Conservation (phyloP, 2,888 invertebrate genomes). For the Allophyes oxyacanthae region DNA sequence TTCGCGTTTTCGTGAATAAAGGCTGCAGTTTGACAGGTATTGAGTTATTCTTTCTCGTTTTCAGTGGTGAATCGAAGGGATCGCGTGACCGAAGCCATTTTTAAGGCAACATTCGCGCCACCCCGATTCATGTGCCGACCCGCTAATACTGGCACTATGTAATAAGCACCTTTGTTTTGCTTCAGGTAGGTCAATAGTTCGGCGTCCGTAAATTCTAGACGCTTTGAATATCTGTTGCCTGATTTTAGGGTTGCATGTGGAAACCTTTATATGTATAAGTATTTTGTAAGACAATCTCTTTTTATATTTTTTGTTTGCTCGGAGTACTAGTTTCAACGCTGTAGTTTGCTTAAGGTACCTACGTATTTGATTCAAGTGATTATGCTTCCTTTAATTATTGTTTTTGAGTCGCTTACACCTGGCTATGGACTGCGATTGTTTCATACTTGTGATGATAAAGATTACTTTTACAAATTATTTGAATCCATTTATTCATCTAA, state of each 20-base stretch:
- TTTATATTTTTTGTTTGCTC: not conserved
- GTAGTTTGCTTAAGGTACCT: too few relatives aligned
- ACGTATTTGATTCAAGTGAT: too few relatives aligned
- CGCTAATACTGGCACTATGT: slow-evolving; percentile 58
- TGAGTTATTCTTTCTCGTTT: slow-evolving; percentile 53
- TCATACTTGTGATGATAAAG: too few relatives aligned
- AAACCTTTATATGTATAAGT: slow-evolving; percentile 7
- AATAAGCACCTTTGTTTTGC: slow-evolving; percentile 68
- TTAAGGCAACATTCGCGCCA: slow-evolving; percentile 61
- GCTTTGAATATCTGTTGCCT: slow-evolving; percentile 32
- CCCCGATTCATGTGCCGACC: slow-evolving; percentile 57
- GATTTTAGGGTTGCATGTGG: slow-evolving; percentile 16
- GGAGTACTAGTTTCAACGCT: too few relatives aligned
- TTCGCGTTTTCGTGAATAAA: slow-evolving; percentile 26
- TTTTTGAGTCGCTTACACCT: too few relatives aligned
- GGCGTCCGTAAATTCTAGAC: slow-evolving; percentile 47
- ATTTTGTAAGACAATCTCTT: not conserved
- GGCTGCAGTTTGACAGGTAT: slow-evolving; percentile 36
- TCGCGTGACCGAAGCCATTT: slow-evolving; percentile 82
- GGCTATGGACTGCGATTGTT: too few relatives aligned
- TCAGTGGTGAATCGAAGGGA: slow-evolving; percentile 67
- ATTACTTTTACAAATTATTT: too few relatives aligned
- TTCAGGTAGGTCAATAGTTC: slow-evolving; percentile 61
- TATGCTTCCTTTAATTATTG: too few relatives aligned
- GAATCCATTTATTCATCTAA: too few relatives aligned